Base-by-base conservation (phyloP, 2,888 invertebrate species). In the Liopterus haemorrhoidalis region DNA sequence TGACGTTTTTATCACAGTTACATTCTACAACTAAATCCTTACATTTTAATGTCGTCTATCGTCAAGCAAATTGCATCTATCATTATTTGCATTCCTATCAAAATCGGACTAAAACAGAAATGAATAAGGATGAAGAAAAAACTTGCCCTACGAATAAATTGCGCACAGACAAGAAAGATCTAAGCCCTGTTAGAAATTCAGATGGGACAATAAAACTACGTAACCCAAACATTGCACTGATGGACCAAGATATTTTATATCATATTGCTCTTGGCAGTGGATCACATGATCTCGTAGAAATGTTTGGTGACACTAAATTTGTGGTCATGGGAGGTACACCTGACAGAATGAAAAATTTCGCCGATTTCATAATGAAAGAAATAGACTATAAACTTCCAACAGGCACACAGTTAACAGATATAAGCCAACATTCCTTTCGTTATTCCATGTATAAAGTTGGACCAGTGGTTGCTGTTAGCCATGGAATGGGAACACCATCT, bases 401-500 rank as follows among this genome's bases (percentile, higher is more conserved):
- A 1, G 71, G 70, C 1, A 62, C 64, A 2, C 66, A 69, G 14
- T 59, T 75, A 4, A 60, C 63, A 2, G 76, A 82, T 57, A 65
- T 81, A 46, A 76, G 76, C 1, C 71, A 71, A 38, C 71, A 71
- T 31, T 74, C 76, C 0, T 75, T 79, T 48, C 67, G 82, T 54
- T 82, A 77, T 60, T 76, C 78, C 20, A 74, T 81, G 72, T 82
- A 74, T 58, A 82, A 82, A 72, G 74, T 79, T 2, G 81, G 81
- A 0, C 80, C 81, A 0, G 75, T 81, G 0, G 60, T 82, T 2
- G 73, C 77, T 40, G 72, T 81, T 37, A 79, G 75, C 58, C 85
- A 86, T 56, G 85, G 85, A 3, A 79, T 86, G 58, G 85, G 85
- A 1, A 75, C 79, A n/a, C 79, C 85, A 0, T 85, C 85, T 1